Evolutionary conservation across 1,140 invertebrate species (phyloP), one percentile per base, ranked within the genome.

Genomic region (Drosophila triauraria): DNA sequence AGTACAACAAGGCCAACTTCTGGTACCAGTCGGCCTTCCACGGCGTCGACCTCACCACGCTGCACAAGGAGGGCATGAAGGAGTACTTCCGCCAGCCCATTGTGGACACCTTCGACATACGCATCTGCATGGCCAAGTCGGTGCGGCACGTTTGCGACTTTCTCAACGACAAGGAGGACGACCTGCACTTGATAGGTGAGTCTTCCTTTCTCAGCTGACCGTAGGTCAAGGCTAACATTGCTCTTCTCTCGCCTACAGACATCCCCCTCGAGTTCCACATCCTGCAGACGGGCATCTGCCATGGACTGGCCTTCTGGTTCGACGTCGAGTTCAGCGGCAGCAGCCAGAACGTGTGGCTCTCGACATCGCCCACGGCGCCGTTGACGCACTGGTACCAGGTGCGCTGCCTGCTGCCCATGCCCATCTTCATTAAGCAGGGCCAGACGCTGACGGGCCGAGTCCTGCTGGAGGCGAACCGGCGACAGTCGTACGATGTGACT

Each of bases 301-400:
- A 99, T 92, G 99, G 99, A 9, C 94, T 99, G 64, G 99, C 99
- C 20, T 99, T 99, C 94, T 99, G 99, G 99, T 99, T 99, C 94
- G 99, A 99, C 94, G 99, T 99, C n/a, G 97, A 98, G 53, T 99
- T 99, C 94, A 95, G 97, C 56, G 99, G 99, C 30, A 96, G 96
- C 60, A 96, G 95, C 69, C 96, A 98, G 90, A 96, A 97, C 61
- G 96, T 99, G 56, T 99, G 99, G 98, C 93, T 99, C 5, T 99
- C 98, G n/a, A 99, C 99, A 23, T 96, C 98, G 8, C 99, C 99
- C 1, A 99, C 98, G 17, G 98, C 99, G 92, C 98, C 99, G n/a
- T 94, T 99, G 3, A 99, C 99, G 38, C 99, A 99, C 93, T 99
- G 99, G 99, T 99, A 99, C 93, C 99, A 99, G 95, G 99, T 99